Base-by-base conservation (phyloP, 2,113 vertebrate genomes). In the Limanda limanda region DNA sequence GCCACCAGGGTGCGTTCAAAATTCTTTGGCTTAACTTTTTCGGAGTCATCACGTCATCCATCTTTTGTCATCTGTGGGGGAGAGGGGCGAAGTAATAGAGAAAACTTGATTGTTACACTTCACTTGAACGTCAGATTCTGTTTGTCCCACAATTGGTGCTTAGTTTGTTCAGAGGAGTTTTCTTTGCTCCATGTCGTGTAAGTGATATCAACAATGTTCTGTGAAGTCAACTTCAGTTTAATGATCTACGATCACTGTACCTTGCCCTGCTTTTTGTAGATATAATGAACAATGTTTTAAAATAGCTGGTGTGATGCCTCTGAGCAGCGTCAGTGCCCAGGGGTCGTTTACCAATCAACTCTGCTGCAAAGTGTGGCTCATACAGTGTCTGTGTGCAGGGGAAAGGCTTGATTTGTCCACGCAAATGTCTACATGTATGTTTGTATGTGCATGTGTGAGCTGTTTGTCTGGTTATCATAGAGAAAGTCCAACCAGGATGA, bases 151-250 rank as follows among this genome's bases (percentile, higher is more conserved):
- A 42, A 59, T 79, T 40, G 10, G n/a, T 42, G 23, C 48, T 71
- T 21, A 61, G 70, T 86, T 76, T 47, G 71, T 54, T 45, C 11
- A 25, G 31, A 31, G 31, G 31, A 31, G 25, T 58, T 76, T 25
- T n/a, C 7, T 8, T n/a, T 23, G 51, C 65, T 68, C 57, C 24
- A 5, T 35, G 52, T 68, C 66, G 59, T 67, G 84, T 91, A 84
- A 89, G 61, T 17, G 84, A 88, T 85, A 85, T 78, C 84, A 82
- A 84, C 88, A 84, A 2, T 25, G 48, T 3, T 37, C 45, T 27
- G 3, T 55, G 52, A 73, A 23, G 55, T 40, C 63, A 23, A 40
- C 63, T 14, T 62, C 35, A 23, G 45, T 74, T 48, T 72, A 13
- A 66, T 18, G 72, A 67, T 42, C 69, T 55, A 18, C 76, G 78